Evolutionary conservation across 2,113 vertebrate genomes (phyloP), one percentile per base, ranked within the genome.

Genomic region (Periophthalmus modestus): DNA sequence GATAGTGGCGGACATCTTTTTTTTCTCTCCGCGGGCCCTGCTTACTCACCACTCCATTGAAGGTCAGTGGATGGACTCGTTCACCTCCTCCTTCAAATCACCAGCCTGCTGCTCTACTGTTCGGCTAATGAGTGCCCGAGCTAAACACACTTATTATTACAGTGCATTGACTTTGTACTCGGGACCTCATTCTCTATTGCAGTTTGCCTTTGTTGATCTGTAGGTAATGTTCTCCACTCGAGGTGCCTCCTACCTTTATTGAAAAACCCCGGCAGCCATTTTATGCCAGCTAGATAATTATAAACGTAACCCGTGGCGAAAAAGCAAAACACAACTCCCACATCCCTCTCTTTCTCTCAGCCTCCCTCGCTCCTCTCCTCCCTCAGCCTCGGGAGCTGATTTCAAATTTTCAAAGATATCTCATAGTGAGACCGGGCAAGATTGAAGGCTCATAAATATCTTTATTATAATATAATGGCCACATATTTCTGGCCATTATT

Each of bases 401-500:
- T 87, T 87, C 81, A 87, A 87, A 88, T 89, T 85, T 87, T 89
- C 87, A 91, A 89, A 93, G 85, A 86, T 84, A 89, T 90, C 85
- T 89, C 89, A 89, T 81, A 85, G 85, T 87, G 85, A 89, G 81
- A 79, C 78, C 78, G 84, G 62, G 14, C 33, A 74, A 90, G 90
- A 91, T 85, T 92, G 89, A 91, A 90, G 83, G 77, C 83, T 92
- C 88, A 90, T 90, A 92, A 94, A 92, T 92, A 91, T 81, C 88
- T 89, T 91, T 90, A 92, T 93, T 89, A 91, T 89, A 90, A 89
- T 89, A 89, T 92, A 90, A 93, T 89, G 87, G 78, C 75, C 82
- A 80, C 74, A 86, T 85, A 89, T 90, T 91, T 86, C 84, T 75
- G 69, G 82, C 76, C 85, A 91, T 93, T 91, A 90, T 90, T 91